Percentiles rank a stretch among this genome's conserved stretches.
Conservation (phyloP, 2,113 vertebrate species). For the Neoarius graeffei region DNA sequence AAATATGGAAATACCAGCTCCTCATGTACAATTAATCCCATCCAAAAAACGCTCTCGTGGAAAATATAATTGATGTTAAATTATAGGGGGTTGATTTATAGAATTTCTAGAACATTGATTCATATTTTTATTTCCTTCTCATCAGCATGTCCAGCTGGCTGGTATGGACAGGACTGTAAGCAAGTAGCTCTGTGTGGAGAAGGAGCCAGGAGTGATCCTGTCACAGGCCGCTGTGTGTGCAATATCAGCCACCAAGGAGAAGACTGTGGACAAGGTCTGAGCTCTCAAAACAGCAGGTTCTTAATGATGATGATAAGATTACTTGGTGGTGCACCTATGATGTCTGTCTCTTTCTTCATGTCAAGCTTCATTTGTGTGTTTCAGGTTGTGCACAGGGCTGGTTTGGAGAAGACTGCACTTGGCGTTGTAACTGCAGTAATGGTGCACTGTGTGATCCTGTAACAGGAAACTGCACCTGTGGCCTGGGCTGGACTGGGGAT, state of each 20-base stretch:
- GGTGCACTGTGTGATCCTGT: constrained; percentile 74
- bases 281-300: not conserved
- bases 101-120: not conserved
- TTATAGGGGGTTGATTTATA: not conserved
- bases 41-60: not conserved
- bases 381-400: constrained; percentile 57
- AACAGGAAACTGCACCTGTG: constrained; percentile 80
- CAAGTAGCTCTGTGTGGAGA: constrained; percentile 73
- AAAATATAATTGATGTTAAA: not conserved
- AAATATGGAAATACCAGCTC: not conserved
- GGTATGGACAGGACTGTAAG: constrained; percentile 77
- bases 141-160: constrained; percentile 80
- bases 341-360: not conserved
- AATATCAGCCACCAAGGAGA: constrained; percentile 71
- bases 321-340: not conserved
- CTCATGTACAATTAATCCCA: not conserved
- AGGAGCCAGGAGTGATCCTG: constrained; percentile 72
- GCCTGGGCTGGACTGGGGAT: constrained; percentile 83
- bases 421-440: constrained; percentile 80
- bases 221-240: constrained; percentile 80
- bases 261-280: constrained; percentile 77
- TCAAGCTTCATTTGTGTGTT: not conserved
- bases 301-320: not conserved
- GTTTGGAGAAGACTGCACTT: constrained; percentile 77
- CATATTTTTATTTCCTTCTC: not conserved